Base-by-base conservation (phyloP, 2,797 vertebrate species). In the Leptoclinus maculatus region DNA sequence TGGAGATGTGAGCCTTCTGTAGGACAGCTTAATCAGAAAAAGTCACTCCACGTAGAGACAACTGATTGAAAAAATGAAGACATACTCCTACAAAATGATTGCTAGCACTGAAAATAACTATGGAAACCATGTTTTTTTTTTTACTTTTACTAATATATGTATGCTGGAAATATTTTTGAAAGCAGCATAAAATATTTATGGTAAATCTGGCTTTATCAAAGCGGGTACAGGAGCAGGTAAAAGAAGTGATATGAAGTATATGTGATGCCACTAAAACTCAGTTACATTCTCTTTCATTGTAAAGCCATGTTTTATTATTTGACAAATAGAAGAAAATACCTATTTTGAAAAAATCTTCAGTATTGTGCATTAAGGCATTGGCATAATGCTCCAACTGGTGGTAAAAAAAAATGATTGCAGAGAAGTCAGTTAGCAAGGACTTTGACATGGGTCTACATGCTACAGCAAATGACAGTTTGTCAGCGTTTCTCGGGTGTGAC, bases 381-480 rank as follows among this genome's bases (percentile, higher is more conserved):
- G 11, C 27, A 2, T 13, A 41, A 39, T 34, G 21, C 23, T 60
- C 32, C 65, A 34, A 58, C 6, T 57, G 13, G 41, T 64, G 77
- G 57, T 43, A 11, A 49, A 43, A n/a, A 17, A 45, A 38, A 51
- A 51, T 4, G 36, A 2, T 62, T 19, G 1, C 17, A 25, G 25
- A 2, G 3, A 49, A 45, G 54, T 57, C 29, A 68, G 51, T 71
- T 69, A 71, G 65, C 76, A 23, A 25, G 54, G 25, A 67, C 73
- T 65, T 75, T 56, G 45, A 51, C 74, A 65, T 5, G 34, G 25
- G 56, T 57, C 43, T 64, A 16, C 64, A 53, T 56, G 84, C 79
- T 74, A 74, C 78, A 65, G 82, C 53, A 71, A 83, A 90, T 74
- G 78, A 84, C 88, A 88, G 83, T 79, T 7, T 79, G 91, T 83